Base-by-base conservation (phyloP, 2,113 vertebrate species). In the Siphamia tubifer region DNA sequence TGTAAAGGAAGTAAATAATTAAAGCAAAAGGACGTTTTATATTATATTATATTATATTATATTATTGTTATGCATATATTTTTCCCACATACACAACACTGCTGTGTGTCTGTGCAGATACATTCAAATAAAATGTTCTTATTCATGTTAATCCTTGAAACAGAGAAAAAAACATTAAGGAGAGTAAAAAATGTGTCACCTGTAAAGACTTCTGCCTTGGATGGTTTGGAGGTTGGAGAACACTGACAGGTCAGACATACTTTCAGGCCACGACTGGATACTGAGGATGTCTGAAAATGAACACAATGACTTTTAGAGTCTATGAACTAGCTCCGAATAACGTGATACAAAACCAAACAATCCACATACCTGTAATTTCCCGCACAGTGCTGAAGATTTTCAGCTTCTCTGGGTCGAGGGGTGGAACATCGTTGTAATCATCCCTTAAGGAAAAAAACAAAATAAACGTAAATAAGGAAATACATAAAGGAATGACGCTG, bases 161-260 rank as follows among this genome's bases (percentile, higher is more conserved):
- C n/a, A n/a, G n/a, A n/a, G n/a, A n/a, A n/a, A n/a, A 36, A 2
- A 27, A 35, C 2, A 44, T 49, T 54, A 15, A 6, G 12, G 15
- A 47, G 25, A 42, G 19, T 31, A 24, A 5, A 16, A 13, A 1
- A n/a, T n/a, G 13, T 11, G 91, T 94, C 79, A 98, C 96, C 91
- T 96, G 89, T 94, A 94, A 2, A 95, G 93, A 10, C 82, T 92
- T 83, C 96, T 91, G 43, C 96, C 96, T 47, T 95, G 94, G 60
- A 98, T 97, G 44, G 94, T 96, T 30, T 93, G 89, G 4, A 98
- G 92, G 79, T 96, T 98, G 83, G 95, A 96, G 87, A 98, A 98
- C 72, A 98, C 94, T 1, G 96, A 97, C 83, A 98, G 94, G 87
- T 97, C 92, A 13, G 94, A 83, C 94, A 97, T 91, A 84, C 91